Base-by-base conservation (phyloP, 2,797 vertebrate species). In the Acrossocheilus fasciatus region DNA sequence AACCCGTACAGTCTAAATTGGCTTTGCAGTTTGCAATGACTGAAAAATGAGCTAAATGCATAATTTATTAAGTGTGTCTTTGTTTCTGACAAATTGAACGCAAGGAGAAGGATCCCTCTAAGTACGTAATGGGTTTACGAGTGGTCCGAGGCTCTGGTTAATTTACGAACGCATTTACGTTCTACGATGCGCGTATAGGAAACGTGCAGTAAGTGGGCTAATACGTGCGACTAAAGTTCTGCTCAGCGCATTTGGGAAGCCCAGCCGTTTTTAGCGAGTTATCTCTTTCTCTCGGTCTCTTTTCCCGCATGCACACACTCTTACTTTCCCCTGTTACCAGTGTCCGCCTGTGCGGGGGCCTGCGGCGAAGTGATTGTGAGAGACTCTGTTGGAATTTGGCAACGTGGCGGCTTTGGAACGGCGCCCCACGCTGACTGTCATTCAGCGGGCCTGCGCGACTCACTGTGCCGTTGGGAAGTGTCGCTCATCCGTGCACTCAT, bases 361-460 rank as follows among this genome's bases (percentile, higher is more conserved):
- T 97, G 96, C 96, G 96, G 96, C 94, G 93, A 95, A 95, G 95
- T 95, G 97, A 98, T 98, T 98, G 97, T 98, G 96, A 96, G 96
- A 95, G 94, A 95, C 96, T 97, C 97, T 97, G 97, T 95, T 96
- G 98, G 98, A 98, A 99, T 98, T 97, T 98, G 97, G 97, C 97
- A 97, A 95, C 93, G 94, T 86, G 94, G 89, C 90, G 89, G 95
- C 94, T 95, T 97, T 97, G 98, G 97, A 97, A 96, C 95, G 96
- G 93, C 95, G 96, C 97, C 98, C 96, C 98, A 97, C 96, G 97
- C 98, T 97, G 97, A 96, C 97, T 95, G 93, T 96, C 95, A 97
- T 99, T 98, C 97, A 99, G 95, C 93, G 91, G 94, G 94, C 95
- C 96, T 92, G 96, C 95, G 95, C 95, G 95, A 72, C 81, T 62